phyloP scores from a whole-genome alignment of 2,113 vertebrate species.

The Grantiella picta region DNA sequence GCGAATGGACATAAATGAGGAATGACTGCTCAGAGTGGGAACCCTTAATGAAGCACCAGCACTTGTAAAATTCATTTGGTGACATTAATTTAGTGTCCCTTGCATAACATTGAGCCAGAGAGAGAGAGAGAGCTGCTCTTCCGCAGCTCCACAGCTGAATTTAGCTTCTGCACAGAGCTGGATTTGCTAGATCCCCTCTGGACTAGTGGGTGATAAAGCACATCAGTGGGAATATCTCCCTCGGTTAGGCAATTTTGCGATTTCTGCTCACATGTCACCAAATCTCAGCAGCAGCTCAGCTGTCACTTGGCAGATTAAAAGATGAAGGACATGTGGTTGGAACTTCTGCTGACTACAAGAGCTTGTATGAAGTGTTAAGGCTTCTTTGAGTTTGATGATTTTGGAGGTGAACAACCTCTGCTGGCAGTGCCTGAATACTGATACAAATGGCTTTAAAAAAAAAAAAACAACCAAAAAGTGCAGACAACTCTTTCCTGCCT shows the following conservation, averaged over 20 bases:
- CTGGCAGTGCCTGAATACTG: neutral
- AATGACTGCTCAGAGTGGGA: neutral
- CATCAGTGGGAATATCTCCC: neutral
- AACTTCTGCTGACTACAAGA: neutral
- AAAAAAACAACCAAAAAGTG: neutral
- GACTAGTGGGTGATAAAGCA: neutral
- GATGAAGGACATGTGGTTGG: neutral
- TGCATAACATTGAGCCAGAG: neutral
- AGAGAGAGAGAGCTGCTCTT: neutral
- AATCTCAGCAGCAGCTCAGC: neutral
- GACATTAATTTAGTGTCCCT: neutral
- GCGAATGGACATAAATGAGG: neutral
- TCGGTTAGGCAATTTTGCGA: neutral
- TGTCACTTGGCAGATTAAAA: constrained; percentile 8
- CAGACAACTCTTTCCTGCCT: neutral
- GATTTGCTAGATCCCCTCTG: neutral
- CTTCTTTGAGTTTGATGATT: neutral
- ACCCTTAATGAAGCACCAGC: neutral
- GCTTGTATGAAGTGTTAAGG: neutral
- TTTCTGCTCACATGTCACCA: neutral
- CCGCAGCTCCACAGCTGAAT: neutral
- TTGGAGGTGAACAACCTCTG: neutral
- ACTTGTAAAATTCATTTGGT: neutral
- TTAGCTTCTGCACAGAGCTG: neutral
- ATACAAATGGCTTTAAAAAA: neutral